Base-by-base conservation (phyloP, 2,113 vertebrate species). In the Tor tambroides region DNA sequence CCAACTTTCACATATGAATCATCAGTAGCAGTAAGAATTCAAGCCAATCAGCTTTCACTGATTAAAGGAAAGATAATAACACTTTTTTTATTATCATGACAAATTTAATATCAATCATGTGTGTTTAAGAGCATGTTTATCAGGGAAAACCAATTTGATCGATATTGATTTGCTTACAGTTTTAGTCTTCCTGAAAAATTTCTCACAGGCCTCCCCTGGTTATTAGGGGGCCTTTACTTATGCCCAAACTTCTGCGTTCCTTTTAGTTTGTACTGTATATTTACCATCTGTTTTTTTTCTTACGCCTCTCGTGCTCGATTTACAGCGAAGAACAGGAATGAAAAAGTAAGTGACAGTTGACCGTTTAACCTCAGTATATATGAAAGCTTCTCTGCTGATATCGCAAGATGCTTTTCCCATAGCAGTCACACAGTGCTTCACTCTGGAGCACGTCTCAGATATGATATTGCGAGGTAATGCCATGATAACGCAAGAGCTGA, bases 401-500 rank as follows among this genome's bases (percentile, higher is more conserved):
- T 43, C 23, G 12, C 71, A 9, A 41, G 35, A 43, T 14, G 72
- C 72, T n/a, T 75, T 75, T 43, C 35, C 23, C 38, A 23, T 26
- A 1, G 1, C 72, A 75, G 23, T 6, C 5, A 2, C 23, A 26
- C 38, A 15, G 32, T 43, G 38, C 23, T 74, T 23, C 2, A 41
- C 71, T 43, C 71, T 43, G 71, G 23, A 75, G 71, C 2, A 2
- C 6, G 38, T 75, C 35, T 75, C 38, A 43, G 71, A 74, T 75
- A 75, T 75, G 35, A 75, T 75, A 75, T 43, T 75, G 71, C 21
- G 23, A 23, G 71, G 21, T 75, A 75, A 46, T 15, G 23, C 38
- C 72, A 15, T 75, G 72, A 43, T 75, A 75, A 75, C 23, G 41
- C 38, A 75, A 35, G 67, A 71, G 67, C 67, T 71, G 32, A 71